Evolutionary conservation across 2,113 vertebrate species (phyloP).

Genomic region (Perca schrenkii): DNA sequence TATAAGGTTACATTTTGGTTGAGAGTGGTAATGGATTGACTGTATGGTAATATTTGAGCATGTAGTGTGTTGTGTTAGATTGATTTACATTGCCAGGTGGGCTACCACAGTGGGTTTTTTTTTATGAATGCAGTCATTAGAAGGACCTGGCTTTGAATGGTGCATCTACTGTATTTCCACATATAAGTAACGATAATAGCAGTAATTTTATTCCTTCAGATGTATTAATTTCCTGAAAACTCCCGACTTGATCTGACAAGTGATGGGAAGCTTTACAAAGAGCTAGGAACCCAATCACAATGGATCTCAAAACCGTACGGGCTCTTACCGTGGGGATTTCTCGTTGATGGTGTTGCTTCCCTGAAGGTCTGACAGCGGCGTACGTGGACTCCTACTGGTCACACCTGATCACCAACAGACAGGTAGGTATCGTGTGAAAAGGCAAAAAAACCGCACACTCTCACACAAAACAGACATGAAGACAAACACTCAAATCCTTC

Average conservation of each 20-base stretch:
- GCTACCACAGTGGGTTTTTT: neutral
- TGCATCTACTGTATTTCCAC: neutral
- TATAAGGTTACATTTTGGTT: neutral
- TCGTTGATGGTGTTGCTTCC: slow-evolving; percentile 92
- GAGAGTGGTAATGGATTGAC: neutral
- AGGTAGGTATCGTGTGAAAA: slow-evolving; percentile 36
- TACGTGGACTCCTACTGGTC: slow-evolving; percentile 89
- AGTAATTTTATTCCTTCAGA: neutral
- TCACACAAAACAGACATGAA: neutral
- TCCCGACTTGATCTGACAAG: neutral
- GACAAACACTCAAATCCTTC: slow-evolving; percentile 11
- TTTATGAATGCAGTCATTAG: neutral
- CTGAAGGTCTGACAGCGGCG: slow-evolving; percentile 94
- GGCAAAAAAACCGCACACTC: neutral
- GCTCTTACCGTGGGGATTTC: slow-evolving; percentile 89
- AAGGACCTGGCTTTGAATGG: neutral
- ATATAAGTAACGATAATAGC: too few species aligned
- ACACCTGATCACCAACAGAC: slow-evolving; percentile 86
- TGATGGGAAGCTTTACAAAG: neutral
- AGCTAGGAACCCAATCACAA: neutral
- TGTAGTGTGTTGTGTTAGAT: neutral
- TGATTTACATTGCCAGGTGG: slow-evolving; percentile 1
- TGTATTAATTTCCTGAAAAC: neutral
- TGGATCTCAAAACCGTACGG: neutral
- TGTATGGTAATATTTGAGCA: neutral